Percentiles rank a stretch among this genome's conserved stretches.
Evolutionary conservation across 37 sponge, comb jelly and placozoan species (phyloP).

Genomic region (Geodia barretti): DNA sequence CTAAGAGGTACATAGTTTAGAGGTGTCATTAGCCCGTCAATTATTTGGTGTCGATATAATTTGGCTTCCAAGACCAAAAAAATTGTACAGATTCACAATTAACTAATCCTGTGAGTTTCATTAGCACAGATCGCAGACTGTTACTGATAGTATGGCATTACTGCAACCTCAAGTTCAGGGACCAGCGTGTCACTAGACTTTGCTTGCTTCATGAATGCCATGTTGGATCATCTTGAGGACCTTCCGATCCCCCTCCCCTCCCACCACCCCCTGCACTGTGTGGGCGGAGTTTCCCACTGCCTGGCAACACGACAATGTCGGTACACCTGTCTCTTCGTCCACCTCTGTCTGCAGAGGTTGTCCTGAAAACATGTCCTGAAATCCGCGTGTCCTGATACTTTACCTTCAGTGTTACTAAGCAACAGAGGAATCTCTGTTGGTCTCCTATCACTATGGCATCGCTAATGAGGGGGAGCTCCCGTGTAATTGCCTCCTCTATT

Average conservation of each 20-base stretch:
- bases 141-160: no score
- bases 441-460: constrained; percentile 84
- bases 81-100: no score
- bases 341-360: constrained; percentile 27
- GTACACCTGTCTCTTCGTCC: constrained; percentile 57
- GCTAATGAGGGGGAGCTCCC: constrained; percentile 74
- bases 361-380: not conserved
- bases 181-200: no score
- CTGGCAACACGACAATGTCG: constrained; percentile 44
- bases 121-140: no score
- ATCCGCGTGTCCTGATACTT: not conserved
- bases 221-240: constrained; percentile 79
- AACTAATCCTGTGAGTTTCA: no score
- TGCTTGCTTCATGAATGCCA: no score
- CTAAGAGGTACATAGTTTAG: no score
- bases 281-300: constrained; percentile 45
- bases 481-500: constrained; percentile 75
- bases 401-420: constrained; percentile 83
- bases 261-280: constrained; percentile 65
- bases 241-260: constrained; percentile 30
- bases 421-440: constrained; percentile 62
- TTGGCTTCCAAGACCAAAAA: no score
- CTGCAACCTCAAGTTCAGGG: no score
- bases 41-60: no score
- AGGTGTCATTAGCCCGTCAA: no score